Conservation (phyloP, 2,888 invertebrate species). For the Drosophila pegasa region DNA sequence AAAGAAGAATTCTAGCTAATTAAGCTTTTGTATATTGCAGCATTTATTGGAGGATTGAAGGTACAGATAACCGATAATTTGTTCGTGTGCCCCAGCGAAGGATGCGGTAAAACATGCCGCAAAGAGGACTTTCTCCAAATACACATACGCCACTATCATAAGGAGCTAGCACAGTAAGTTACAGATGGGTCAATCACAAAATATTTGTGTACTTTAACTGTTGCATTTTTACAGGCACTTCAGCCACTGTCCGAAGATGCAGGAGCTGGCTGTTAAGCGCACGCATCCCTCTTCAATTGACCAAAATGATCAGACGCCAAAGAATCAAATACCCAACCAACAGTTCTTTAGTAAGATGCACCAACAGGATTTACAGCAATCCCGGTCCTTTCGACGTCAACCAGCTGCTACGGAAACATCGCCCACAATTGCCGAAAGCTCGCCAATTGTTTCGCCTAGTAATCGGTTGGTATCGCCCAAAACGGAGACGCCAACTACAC, state of each 20-base stretch:
- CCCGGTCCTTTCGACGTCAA: constrained; percentile 69
- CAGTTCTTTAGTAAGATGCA: constrained; percentile 85
- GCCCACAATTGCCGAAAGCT: constrained; percentile 24
- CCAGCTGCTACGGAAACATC: constrained; percentile 28
- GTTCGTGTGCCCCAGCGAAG: constrained; percentile 91
- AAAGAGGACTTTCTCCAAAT: constrained; percentile 96
- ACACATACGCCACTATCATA: constrained; percentile 98
- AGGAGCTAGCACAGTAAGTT: constrained; percentile 88
- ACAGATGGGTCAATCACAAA: neutral
- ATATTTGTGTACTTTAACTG: neutral
- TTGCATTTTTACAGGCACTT: constrained; percentile 83
- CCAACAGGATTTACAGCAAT: constrained; percentile 83
- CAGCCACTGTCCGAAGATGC: constrained; percentile 93
- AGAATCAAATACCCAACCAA: constrained; percentile 84
- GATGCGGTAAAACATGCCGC: constrained; percentile 95
- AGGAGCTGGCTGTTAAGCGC: constrained; percentile 93
- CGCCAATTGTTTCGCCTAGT: constrained; percentile 43
- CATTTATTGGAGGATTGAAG: constrained; percentile 87
- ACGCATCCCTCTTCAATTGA: constrained; percentile 86
- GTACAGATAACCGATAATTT: constrained; percentile 90
- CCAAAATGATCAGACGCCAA: constrained; percentile 85
- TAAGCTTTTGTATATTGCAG: constrained; percentile 64
- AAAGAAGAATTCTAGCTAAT: neutral
- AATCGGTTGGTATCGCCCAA: constrained; percentile 30
- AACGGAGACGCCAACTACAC: constrained; percentile 5